Evolutionary conservation across 1,140 invertebrate species (phyloP).

Genomic region (Trichonephila clavipes): DNA sequence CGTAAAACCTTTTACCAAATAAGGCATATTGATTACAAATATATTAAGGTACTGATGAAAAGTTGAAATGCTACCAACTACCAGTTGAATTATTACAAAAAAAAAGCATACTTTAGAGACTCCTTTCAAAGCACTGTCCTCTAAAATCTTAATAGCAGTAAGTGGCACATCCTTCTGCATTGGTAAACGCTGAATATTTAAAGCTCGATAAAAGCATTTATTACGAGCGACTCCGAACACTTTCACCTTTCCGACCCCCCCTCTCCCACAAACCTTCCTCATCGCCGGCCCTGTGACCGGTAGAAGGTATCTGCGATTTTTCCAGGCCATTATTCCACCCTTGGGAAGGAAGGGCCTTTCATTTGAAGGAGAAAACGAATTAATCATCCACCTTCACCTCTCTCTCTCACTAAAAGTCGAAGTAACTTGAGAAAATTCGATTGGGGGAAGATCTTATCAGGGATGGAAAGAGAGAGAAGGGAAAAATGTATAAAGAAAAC

Average conservation of each 20-base stretch:
- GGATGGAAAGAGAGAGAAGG: background rate
- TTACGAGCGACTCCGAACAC: constrained; percentile 3
- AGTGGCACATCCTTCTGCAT: background rate
- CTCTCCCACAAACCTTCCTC: background rate
- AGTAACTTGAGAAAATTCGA: constrained; percentile 68
- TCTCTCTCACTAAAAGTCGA: background rate
- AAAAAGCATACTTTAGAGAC: too few relatives aligned
- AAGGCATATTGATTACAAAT: too few relatives aligned
- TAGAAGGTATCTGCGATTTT: constrained; percentile 44
- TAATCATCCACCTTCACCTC: constrained; percentile 45
- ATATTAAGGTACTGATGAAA: too few relatives aligned
- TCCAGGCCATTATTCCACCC: constrained; percentile 54
- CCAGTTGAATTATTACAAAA: too few relatives aligned
- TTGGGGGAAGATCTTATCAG: constrained; percentile 44
- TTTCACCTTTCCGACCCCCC: background rate
- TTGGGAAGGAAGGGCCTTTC: background rate
- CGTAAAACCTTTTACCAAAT: too few relatives aligned
- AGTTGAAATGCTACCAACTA: too few relatives aligned
- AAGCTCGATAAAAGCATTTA: background rate
- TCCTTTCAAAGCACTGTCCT: background rate
- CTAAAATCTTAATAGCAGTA: background rate
- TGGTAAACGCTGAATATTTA: background rate
- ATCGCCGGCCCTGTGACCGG: background rate
- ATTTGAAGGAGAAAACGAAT: constrained; percentile 56
- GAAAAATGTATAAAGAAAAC: background rate